Base-by-base conservation (phyloP, 2,888 invertebrate genomes). In the Litoditis marina region DNA sequence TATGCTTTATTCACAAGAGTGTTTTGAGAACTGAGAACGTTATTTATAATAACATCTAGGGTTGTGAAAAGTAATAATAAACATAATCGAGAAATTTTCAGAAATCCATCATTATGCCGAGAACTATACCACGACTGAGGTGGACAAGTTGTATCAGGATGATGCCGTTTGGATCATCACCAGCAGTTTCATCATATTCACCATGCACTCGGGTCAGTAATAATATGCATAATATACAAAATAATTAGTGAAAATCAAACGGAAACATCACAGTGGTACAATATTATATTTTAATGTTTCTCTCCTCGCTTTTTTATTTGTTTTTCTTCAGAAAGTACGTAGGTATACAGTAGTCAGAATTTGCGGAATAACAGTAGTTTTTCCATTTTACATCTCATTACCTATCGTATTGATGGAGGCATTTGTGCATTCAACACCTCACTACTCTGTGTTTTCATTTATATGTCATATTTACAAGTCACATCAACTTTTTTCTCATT, bases 161-260 rank as follows among this genome's bases (percentile, higher is more conserved):
- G 80, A 80, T 47, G 78, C 78, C 6, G 77, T 79, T 11, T 80
- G 78, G 78, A 75, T 80, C 54, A 76, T 80, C 51, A 74, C 78
- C 27, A 73, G 75, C 60, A 72, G 73, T 53, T 79, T 80, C 60
- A 73, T 76, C 59, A 80, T 80, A 39, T 80, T 81, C 68, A 79
- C 79, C 7, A 80, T 80, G 79, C 78, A 77, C 56, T 80, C 79
- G 22, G 79, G 79, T 79, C 25, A 13, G 27, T 42, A 1, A 49
- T 4, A 19, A 7, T 47, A 13, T 7, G 19, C 27, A 8, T 28
- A 22, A 25, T 25, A 28, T 16, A 25, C 50, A 19, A 25, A 5
- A 49, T 8, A 22, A 49, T 5, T 5, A 11, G 36, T 36, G 7
- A 36, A n/a, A n/a, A n/a, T n/a, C n/a, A n/a, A n/a, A n/a, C n/a